Evolutionary conservation across 2,113 vertebrate genomes (phyloP), one percentile per base, ranked within the genome.

Genomic region (Chloropsis cyanopogon): DNA sequence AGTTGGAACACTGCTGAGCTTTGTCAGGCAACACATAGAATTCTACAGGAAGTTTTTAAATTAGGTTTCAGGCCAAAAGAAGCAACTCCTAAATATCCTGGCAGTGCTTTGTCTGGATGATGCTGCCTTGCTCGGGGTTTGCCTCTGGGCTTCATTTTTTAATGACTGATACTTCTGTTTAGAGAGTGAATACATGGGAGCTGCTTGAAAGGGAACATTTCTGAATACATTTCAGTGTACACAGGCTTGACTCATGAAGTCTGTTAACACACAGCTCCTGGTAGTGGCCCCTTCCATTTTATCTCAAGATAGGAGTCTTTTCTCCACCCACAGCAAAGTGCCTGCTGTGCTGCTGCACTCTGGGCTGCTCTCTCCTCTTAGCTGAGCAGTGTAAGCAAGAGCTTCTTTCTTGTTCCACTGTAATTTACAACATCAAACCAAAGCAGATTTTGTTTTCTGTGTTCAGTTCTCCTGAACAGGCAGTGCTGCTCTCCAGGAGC

Each of bases 171-270:
- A 52, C 61, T 71, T 71, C 72, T 92, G 23, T 94, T 95, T 93
- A 75, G 72, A 79, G 44, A 92, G 60, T 35, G 83, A 95, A 57
- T 68, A 81, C 26, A 64, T 41, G 28, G 94, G 79, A 95, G 76
- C 91, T 90, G 33, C 64, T 92, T 79, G 66, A 41, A 88, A 80
- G 35, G 69, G 83, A 90, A 93, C 88, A 86, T 84, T 90, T 66
- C 65, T 90, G 86, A 92, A 19, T 37, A 66, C 1, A 0, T 88
- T 82, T 92, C 86, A 92, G 63, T 87, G 88, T 92, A 91, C 78
- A 80, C 54, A 94, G 59, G 79, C 63, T 85, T 96, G 96, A 97
- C 71, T 97, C 95, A 97, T 28, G 21, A 60, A 84, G 60, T 50
- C 61, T 91, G 56, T 59, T 84, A 92, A 94, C 80, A 89, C 15